phyloP scores from a whole-genome alignment of 2,888 invertebrate species.

The Pachliopta kotzebuea region DNA sequence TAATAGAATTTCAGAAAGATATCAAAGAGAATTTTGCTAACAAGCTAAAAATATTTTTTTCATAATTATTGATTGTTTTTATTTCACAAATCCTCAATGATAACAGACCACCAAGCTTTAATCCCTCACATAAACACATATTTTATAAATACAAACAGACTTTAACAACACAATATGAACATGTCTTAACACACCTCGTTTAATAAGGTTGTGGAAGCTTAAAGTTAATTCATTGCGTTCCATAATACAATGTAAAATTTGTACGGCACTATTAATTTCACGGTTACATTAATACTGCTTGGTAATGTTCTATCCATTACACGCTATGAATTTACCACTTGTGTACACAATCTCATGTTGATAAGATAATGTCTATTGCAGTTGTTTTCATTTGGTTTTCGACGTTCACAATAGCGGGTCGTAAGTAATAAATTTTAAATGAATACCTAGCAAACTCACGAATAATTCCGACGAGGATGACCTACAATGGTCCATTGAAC shows the following conservation, averaged over 20 bases:
- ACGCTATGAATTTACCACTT: constrained; percentile 64
- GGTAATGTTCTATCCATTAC: constrained; percentile 67
- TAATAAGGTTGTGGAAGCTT: constrained; percentile 76
- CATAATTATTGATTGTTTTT: constrained; percentile 18
- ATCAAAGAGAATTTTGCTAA: too few species aligned
- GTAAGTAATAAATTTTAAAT: constrained; percentile 28
- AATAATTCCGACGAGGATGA: constrained; percentile 29
- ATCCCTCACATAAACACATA: constrained; percentile 29
- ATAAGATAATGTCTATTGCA: constrained; percentile 61
- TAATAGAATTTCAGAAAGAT: neutral
- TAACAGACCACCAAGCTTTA: constrained; percentile 14
- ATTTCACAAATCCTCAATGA: constrained; percentile 2
- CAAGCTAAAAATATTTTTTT: neutral
- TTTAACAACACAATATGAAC: constrained; percentile 25
- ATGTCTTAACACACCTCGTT: constrained; percentile 54
- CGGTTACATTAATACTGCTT: constrained; percentile 58
- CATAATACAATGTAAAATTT: constrained; percentile 43
- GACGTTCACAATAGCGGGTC: constrained; percentile 30
- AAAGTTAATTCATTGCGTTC: constrained; percentile 70
- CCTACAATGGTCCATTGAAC: constrained; percentile 42
- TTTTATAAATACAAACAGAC: constrained; percentile 31
- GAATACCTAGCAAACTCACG: constrained; percentile 31
- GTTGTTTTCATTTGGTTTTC: constrained; percentile 38
- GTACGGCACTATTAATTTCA: constrained; percentile 31
- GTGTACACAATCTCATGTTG: constrained; percentile 72